Evolutionary conservation across 2,113 vertebrate genomes (phyloP), one percentile per base, ranked within the genome.

Genomic region (Ivindomyrus marchei): DNA sequence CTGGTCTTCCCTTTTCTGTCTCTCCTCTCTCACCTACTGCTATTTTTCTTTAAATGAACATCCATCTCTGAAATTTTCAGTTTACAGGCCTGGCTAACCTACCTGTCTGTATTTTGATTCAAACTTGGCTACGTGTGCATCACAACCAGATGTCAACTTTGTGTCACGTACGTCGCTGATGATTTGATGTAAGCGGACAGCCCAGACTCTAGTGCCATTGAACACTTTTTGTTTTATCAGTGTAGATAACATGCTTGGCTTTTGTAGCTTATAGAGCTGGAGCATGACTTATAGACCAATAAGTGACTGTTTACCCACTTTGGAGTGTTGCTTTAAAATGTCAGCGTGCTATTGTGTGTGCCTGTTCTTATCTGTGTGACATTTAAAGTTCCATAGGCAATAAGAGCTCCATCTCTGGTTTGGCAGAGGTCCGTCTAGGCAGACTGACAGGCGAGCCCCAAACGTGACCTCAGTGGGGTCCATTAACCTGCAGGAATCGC

Each of bases 331-430:
- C 80, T 89, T 47, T 85, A 89, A 89, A 89, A 89, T 89, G 89
- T 89, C 89, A 89, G 24, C 24, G 17, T 17, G 39, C 50, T 80
- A 89, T 85, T 58, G 77, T 89, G 89, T 87, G 50, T 87, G 10
- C 21, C 89, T 53, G 24, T 27, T 89, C 89, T 89, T 89, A 89
- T 89, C 89, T 85, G 42, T 85, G 39, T 89, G 89, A 89, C 89
- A 89, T 89, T 89, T 89, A 89, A 89, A 89, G 62, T 66, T 84
- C 80, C 89, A 62, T 46, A 89, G 80, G 89, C 89, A 89, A 66
- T 89, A 85, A 89, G 36, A 21, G 50, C 39, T 58, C 50, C 80
- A 36, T 45, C 80, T 10, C 53, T 13, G 56, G 80, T 58, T 85
- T 8, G 24, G n/a, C 13, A 45, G 89, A 58, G 52, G 52, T 89